Evolutionary conservation across 2,888 invertebrate genomes (phyloP).

Genomic region (Shargacucullia verbasci): DNA sequence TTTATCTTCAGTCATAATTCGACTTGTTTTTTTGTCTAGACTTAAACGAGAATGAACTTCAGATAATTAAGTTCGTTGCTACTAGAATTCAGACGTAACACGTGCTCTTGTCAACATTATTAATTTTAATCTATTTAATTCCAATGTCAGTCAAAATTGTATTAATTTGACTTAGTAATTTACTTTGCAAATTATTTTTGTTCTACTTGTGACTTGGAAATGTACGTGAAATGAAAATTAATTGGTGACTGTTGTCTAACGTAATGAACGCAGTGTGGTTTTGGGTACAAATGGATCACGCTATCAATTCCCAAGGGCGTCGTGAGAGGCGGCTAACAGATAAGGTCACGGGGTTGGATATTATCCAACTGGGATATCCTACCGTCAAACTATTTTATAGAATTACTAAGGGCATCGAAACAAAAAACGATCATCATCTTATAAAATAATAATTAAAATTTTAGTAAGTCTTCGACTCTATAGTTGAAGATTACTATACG

Average conservation of each 20-base stretch:
- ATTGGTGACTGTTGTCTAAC: slow-evolving; percentile 24
- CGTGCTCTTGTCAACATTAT: slow-evolving; percentile 1
- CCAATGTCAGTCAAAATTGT: slow-evolving; percentile 10
- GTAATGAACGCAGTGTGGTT: slow-evolving; percentile 23
- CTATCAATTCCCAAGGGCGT: slow-evolving; percentile 21
- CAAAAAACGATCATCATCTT: too few species aligned
- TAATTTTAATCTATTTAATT: slow-evolving; percentile 5
- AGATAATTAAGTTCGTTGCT: slow-evolving; percentile 27
- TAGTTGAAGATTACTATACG: too few species aligned
- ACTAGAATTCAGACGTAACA: slow-evolving; percentile 11
- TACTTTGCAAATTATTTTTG: slow-evolving; percentile 11
- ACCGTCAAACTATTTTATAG: slow-evolving; percentile 12
- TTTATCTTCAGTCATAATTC: slow-evolving; percentile 31
- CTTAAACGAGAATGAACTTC: slow-evolving; percentile 17
- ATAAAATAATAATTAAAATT: too few species aligned
- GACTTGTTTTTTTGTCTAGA: slow-evolving; percentile 41
- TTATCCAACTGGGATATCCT: slow-evolving; percentile 6
- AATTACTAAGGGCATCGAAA: neutral
- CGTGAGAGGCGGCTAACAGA: slow-evolving; percentile 15
- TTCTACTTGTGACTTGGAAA: slow-evolving; percentile 19
- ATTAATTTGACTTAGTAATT: slow-evolving; percentile 3
- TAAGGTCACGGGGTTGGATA: neutral
- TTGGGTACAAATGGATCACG: slow-evolving; percentile 24
- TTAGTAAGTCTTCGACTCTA: too few species aligned
- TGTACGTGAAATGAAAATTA: slow-evolving; percentile 15